phyloP scores from a whole-genome alignment of 2,888 invertebrate species.

The Plemyria rubiginata region DNA sequence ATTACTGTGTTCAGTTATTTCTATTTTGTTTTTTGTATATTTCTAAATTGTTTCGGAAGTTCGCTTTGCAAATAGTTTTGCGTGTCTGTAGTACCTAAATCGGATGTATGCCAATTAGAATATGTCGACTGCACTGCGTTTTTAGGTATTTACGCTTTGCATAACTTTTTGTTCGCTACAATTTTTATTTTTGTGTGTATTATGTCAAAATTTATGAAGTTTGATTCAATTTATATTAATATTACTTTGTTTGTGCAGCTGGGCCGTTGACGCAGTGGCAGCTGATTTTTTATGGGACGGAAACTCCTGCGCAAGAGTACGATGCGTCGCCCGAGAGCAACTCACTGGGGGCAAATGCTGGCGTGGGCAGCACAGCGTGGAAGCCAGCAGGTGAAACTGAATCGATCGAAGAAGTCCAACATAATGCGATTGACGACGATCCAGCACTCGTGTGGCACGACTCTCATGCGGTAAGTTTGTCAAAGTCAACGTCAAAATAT shows the following conservation, averaged over 20 bases:
- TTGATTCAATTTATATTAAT: conserved; percentile 14
- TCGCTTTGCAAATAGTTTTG: conserved; percentile 50
- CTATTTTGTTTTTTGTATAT: conserved; percentile 43
- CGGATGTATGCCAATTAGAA: conserved; percentile 29
- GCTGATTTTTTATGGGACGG: conserved; percentile 92
- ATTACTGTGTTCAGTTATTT: conserved; percentile 8
- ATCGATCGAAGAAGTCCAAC: conserved; percentile 80
- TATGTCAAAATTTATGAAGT: conserved; percentile 5
- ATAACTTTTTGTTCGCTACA: conserved; percentile 30
- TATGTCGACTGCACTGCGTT: conserved; percentile 25
- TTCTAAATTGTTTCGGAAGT: conserved; percentile 42
- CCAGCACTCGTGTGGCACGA: conserved; percentile 86
- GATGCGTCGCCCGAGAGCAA: conserved; percentile 87
- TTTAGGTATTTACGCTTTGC: conserved; percentile 33
- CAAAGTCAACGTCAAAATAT: no score
- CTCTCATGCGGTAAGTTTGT: conserved; percentile 86
- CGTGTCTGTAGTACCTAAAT: conserved; percentile 33
- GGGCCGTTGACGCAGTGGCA: conserved; percentile 90
- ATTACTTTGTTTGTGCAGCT: conserved; percentile 63
- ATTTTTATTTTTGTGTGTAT: conserved; percentile 20
- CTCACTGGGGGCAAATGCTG: conserved; percentile 68
- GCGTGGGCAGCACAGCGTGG: conserved; percentile 48
- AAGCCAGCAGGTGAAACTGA: conserved; percentile 53
- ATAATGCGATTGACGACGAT: conserved; percentile 86
- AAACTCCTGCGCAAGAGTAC: conserved; percentile 84